phyloP scores from a whole-genome alignment of 2,113 vertebrate genomes.

The Fukomys damarensis region DNA sequence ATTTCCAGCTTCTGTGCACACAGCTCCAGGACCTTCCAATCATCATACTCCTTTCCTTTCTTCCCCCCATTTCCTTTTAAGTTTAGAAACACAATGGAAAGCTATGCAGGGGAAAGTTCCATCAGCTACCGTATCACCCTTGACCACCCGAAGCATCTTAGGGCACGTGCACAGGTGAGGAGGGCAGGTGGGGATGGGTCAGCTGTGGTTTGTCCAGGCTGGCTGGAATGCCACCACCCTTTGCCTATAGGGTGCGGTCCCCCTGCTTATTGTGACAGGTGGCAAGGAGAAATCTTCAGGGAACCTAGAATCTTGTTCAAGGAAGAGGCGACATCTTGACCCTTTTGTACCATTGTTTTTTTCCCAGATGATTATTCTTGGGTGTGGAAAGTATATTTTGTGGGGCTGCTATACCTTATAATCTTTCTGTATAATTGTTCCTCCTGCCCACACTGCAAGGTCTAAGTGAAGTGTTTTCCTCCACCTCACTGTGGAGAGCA shows the following conservation, averaged over 20 bases:
- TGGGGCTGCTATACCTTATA: not conserved
- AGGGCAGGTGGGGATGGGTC: too few species aligned
- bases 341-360: not conserved
- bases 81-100: slow-evolving; percentile 26
- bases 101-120: not conserved
- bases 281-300: not conserved
- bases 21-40: slow-evolving; percentile 69
- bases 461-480: not conserved
- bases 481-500: not conserved
- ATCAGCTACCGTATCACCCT: not conserved
- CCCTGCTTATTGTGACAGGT: not conserved
- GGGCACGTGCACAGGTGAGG: not conserved
- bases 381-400: not conserved
- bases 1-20: slow-evolving; percentile 78
- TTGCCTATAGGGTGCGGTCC: not conserved
- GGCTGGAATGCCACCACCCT: not conserved
- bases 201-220: not conserved
- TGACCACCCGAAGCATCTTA: not conserved
- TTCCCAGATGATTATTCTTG: not conserved
- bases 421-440: slow-evolving; percentile 40
- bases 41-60: not conserved
- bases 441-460: not conserved
- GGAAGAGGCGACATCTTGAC: not conserved
- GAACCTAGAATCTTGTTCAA: not conserved
- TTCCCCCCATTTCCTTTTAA: slow-evolving; percentile 18